Evolutionary conservation across 2,113 vertebrate species (phyloP), one percentile per base, ranked within the genome.

Genomic region (Rhinoderma darwinii): DNA sequence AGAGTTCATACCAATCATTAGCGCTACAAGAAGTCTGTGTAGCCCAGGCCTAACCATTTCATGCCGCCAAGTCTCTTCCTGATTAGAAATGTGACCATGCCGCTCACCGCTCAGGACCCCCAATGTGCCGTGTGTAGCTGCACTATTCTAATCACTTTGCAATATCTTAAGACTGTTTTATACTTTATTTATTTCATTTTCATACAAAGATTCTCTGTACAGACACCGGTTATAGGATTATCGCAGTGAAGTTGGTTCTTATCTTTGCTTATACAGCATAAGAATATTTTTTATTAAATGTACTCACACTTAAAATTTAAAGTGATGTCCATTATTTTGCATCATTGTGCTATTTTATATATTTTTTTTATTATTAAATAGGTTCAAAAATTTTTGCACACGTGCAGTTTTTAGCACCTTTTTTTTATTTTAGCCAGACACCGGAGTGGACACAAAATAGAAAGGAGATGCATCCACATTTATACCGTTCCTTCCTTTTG

Each of bases 41-140:
- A n/a, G n/a, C n/a, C n/a, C n/a, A n/a, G n/a, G n/a, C n/a, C 37
- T 78, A 35, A 32, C 30, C 9, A 8, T 22, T 51, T 59, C 3
- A 32, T n/a, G 20, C 25, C 41, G 5, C 72, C 41, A 25, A 0
- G 17, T 44, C 25, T 51, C 47, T 51, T 25, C 30, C 59, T 1
- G 5, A 39, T 68, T 30, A 37, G 51, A 39, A 51, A 51, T 43
- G 35, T 84, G 51, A 37, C 37, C 25, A 39, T 17, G 32, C 70
- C 18, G 59, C 41, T 15, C 72, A 25, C 47, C 20, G 37, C 84
- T 86, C 84, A 86, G 84, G 84, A 54, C 14, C 75, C 47, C 44
- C 44, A 37, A 17, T 30, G n/a, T 39, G 43, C 59, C 4, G 4
- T 10, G 35, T 41, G 47, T 41, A 59, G 51, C 70, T 25, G 43